A percentile compares a stretch with the other conserved stretches of the same genome.
These are phyloP conservation scores for Chaetura pelagica DNA, from an alignment of 2,113 vertebrate species.

Conservation along the genomic window DNA sequence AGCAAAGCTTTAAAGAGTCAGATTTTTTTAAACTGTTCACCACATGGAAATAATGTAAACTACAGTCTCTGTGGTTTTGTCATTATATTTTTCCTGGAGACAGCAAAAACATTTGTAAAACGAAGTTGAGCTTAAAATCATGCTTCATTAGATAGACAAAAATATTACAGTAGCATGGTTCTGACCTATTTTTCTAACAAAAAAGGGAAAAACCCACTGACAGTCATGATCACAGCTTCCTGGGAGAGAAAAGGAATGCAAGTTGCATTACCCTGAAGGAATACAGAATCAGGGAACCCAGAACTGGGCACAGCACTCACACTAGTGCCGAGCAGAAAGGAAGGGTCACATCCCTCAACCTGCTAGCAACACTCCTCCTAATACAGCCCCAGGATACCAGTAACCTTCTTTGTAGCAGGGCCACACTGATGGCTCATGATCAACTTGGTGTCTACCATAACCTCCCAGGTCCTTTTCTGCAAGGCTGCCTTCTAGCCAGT, in stretches of 20 bases:
- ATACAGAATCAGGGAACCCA: background rate
- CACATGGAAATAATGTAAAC: background rate
- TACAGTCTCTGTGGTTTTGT: background rate
- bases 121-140: background rate
- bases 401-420: background rate
- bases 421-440: background rate
- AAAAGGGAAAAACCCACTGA: background rate
- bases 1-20: background rate
- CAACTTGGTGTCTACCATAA: background rate
- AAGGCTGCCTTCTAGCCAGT: background rate
- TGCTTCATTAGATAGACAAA: background rate
- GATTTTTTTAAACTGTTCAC: background rate
- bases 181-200: background rate
- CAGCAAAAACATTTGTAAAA: background rate
- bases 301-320: background rate
- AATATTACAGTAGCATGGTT: background rate
- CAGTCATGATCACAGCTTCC: background rate
- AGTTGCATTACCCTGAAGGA: background rate
- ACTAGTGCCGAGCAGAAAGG: fast-evolving
- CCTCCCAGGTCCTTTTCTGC: background rate
- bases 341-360: background rate
- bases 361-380: background rate
- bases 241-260: background rate
- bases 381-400: background rate
- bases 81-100: background rate